Evolutionary conservation across 2,888 invertebrate species (phyloP), one percentile per base, ranked within the genome.

Genomic region (Stenoptilia bipunctidactyla): DNA sequence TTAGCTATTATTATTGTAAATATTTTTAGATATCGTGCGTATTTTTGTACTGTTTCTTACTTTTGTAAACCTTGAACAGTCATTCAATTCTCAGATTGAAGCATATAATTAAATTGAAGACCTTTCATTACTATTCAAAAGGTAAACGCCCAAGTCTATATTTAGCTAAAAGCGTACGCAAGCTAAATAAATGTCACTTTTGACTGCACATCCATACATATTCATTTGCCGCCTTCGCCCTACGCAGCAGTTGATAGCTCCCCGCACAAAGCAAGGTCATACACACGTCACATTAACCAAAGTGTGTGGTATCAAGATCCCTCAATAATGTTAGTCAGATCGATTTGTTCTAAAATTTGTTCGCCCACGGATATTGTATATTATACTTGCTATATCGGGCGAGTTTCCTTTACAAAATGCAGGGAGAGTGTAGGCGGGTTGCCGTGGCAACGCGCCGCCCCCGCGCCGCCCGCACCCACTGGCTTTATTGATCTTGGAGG

Each of bases 341-440:
- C 58, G 49, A 60, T 61, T 57, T 55, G 58, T 63, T 67, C 60
- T 58, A 60, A 66, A 66, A 67, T 62, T 58, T 66, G 60, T 49
- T 52, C 66, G 63, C 72, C 72, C 61, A 71, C 71, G 45, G 61
- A 61, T 61, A 63, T n/a, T n/a, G 8, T 20, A 20, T 20, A 5
- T 5, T 20, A 20, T 20, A 20, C 20, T 20, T 20, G 20, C 4
- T 20, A 5, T 66, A 68, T 71, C 55, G 58, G 63, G 60, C 53
- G 55, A 58, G 59, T 59, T 55, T 58, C 56, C 56, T 53, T 55
- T 50, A 45, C 20, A 55, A 61, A 57, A 58, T 55, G 58, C 58
- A 59, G 61, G 56, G 61, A 46, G 61, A 62, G 72, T 76, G 82
- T 82, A 66, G 83, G 83, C 67, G 82, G 54, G 83, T 82, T 50